Conservation (phyloP, 2,113 vertebrate species). For the Cyanoramphus novaezelandiae region DNA sequence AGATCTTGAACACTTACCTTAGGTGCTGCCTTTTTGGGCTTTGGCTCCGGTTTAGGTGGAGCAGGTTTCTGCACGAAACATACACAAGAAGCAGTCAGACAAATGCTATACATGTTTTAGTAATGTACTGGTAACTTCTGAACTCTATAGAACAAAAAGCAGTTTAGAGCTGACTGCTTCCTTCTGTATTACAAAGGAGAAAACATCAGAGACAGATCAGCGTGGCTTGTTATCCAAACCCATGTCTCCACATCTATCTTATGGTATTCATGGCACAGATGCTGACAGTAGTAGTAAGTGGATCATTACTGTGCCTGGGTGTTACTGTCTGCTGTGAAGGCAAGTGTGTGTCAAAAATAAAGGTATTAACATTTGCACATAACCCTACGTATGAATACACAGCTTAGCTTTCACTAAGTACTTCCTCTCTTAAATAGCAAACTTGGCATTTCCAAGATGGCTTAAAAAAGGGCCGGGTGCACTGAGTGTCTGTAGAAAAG, state of each 20-base stretch:
- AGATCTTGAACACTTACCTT: conserved; percentile 77
- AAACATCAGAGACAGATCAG: not conserved
- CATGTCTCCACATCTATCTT: accelerated
- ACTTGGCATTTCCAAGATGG: not conserved
- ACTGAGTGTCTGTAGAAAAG: not conserved
- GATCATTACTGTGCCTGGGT: not conserved
- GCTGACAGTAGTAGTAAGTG: not conserved
- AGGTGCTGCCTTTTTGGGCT: conserved; percentile 85
- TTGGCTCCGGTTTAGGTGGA: conserved; percentile 83
- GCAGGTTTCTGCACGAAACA: conserved; percentile 77
- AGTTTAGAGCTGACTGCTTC: not conserved
- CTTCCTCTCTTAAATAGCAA: not conserved
- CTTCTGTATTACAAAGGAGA: not conserved
- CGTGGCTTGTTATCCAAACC: not conserved
- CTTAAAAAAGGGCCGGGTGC: not conserved
- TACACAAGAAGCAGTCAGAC: not conserved
- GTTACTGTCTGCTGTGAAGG: not conserved
- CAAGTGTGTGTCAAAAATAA: not conserved
- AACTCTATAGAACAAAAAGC: not conserved
- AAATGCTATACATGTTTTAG: not conserved
- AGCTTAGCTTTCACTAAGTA: not conserved
- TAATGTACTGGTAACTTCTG: not conserved
- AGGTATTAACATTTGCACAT: not conserved
- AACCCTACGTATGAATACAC: not conserved
- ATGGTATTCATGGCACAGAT: not conserved